These are phyloP conservation scores for Paralvinella palmiformis DNA, from an alignment of 1,140 invertebrate species.

Conservation along the genomic window DNA sequence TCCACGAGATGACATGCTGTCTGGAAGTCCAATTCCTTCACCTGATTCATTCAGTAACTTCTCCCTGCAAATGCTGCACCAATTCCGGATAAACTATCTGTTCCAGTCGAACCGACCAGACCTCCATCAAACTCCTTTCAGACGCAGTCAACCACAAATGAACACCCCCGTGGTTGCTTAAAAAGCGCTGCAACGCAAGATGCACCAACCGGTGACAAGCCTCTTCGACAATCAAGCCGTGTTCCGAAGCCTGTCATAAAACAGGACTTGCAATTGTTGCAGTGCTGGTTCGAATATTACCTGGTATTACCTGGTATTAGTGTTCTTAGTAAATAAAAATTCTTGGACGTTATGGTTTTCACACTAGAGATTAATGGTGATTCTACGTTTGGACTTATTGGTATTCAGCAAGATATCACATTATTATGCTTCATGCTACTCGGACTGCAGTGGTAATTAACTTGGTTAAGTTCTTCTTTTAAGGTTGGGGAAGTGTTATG, in stretches of 20 bases:
- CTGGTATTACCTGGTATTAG: no score
- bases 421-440: no score
- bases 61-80: not conserved
- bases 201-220: not conserved
- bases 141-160: not conserved
- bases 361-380: no score
- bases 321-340: no score
- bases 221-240: not conserved
- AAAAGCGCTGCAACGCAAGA: not conserved
- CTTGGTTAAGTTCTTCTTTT: no score
- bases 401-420: no score
- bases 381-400: no score
- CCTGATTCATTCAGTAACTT: not conserved
- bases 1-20: not conserved
- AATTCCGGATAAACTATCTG: not conserved
- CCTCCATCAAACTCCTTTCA: not conserved
- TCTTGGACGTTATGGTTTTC: no score
- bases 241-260: slow-evolving; percentile 1
- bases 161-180: not conserved
- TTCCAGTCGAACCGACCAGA: slow-evolving; percentile 4
- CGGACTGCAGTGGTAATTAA: no score
- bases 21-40: not conserved
- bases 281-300: not conserved
- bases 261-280: slow-evolving; percentile 1
- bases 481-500: no score